A percentile compares a stretch with the other conserved stretches of the same genome.
Evolutionary conservation across 2,797 vertebrate species (phyloP).

Genomic region (Huso huso): DNA sequence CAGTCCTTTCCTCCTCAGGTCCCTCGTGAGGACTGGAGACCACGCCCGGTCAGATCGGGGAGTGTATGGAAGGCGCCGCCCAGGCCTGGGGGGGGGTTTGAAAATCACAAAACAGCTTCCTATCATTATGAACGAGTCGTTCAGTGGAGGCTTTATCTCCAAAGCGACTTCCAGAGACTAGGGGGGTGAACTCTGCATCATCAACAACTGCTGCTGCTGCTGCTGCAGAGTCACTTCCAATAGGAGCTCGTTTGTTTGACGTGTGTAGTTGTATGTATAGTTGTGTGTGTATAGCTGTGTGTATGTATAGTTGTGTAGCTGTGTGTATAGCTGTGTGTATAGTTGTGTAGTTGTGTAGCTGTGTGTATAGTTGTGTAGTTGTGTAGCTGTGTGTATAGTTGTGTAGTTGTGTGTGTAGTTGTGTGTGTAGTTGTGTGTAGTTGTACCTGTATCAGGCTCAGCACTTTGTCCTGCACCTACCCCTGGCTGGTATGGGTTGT

Average conservation of each 20-base stretch:
- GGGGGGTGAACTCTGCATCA: background rate
- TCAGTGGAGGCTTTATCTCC: no score
- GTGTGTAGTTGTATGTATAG: no score
- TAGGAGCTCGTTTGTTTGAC: no score
- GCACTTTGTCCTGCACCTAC: slow-evolving; percentile 87
- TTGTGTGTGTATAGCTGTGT: background rate
- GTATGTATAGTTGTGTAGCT: no score
- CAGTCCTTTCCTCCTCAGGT: slow-evolving; percentile 88
- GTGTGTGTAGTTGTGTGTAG: background rate
- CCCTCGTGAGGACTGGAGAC: slow-evolving; percentile 92
- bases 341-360: no score
- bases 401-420: no score
- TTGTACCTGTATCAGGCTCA: slow-evolving; percentile 85
- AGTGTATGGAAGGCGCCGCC: slow-evolving; percentile 97
- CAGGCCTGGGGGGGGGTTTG: slow-evolving; percentile 67
- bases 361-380: background rate
- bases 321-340: no score
- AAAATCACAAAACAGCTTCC: background rate
- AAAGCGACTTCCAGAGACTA: slow-evolving; percentile 6
- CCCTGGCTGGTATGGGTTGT: slow-evolving; percentile 81
- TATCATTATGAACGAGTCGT: background rate
- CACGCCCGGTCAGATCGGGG: slow-evolving; percentile 93
- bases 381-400: no score
- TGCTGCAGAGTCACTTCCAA: no score
- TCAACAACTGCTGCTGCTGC: no score